Evolutionary conservation across 2,888 invertebrate species (phyloP).

Genomic region (Diarsia mendica): DNA sequence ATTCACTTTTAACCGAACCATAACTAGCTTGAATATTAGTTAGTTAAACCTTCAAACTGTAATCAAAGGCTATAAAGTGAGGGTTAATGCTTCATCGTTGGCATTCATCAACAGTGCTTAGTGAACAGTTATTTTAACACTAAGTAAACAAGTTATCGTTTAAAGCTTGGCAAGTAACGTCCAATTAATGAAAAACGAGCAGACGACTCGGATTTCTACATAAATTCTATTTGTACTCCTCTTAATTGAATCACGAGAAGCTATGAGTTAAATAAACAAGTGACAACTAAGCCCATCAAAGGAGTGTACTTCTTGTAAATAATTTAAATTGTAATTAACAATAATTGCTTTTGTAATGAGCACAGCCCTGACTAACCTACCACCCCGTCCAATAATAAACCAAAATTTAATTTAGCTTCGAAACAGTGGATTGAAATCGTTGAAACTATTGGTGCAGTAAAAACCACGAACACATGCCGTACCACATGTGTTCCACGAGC

Average conservation of each 20-base stretch:
- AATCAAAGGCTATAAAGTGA: slow-evolving; percentile 32
- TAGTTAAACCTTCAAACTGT: slow-evolving; percentile 21
- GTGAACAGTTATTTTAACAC: slow-evolving; percentile 69
- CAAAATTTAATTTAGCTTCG: not conserved
- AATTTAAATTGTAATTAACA: slow-evolving; percentile 17
- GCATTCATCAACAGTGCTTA: slow-evolving; percentile 52
- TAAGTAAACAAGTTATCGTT: slow-evolving; percentile 73
- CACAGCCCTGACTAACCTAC: not conserved
- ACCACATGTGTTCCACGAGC: not conserved
- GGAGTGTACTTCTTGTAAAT: slow-evolving; percentile 40
- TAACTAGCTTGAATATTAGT: slow-evolving; percentile 7
- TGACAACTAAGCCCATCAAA: slow-evolving; percentile 65
- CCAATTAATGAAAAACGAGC: slow-evolving; percentile 83
- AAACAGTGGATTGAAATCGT: slow-evolving; percentile 3
- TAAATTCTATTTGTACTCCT: slow-evolving; percentile 77
- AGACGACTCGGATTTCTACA: slow-evolving; percentile 78
- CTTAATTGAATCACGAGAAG: slow-evolving; percentile 77
- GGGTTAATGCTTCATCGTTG: slow-evolving; percentile 18
- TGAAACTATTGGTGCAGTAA: slow-evolving; percentile 10
- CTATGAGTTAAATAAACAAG: slow-evolving; percentile 72
- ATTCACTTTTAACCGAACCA: slow-evolving; percentile 22
- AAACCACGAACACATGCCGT: slow-evolving; percentile 6
- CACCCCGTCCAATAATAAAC: not conserved
- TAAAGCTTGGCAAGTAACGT: slow-evolving; percentile 75
- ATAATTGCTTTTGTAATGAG: not conserved